phyloP scores from a whole-genome alignment of 2,113 vertebrate genomes.

The Crotalus viridis region DNA sequence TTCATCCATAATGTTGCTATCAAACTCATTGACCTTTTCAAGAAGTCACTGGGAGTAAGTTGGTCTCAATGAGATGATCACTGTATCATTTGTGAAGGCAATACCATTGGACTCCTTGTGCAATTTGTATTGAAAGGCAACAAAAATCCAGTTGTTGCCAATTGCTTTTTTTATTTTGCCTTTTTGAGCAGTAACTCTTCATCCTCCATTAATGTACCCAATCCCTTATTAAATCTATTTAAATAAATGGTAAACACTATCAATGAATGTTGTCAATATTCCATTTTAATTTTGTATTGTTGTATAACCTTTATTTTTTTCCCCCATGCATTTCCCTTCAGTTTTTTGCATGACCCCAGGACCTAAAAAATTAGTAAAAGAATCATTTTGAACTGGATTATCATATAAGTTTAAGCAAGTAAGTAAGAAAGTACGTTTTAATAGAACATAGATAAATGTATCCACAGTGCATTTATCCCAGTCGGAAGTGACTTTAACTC shows the following conservation, averaged over 20 bases:
- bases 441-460: neutral
- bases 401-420: neutral
- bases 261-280: neutral
- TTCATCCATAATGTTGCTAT: neutral
- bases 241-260: neutral
- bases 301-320: neutral
- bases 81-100: neutral
- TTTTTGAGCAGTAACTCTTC: neutral
- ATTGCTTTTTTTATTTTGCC: neutral
- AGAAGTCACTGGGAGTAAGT: neutral
- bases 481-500: neutral
- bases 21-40: neutral
- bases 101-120: neutral
- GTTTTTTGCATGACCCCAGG: neutral
- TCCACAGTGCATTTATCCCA: neutral
- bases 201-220: neutral
- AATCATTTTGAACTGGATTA: neutral
- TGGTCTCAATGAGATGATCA: neutral
- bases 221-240: neutral
- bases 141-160: neutral
- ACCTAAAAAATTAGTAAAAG: neutral
- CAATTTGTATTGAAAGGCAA: neutral
- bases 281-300: neutral
- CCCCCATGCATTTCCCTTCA: neutral
- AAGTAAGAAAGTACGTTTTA: neutral